Base-by-base conservation (phyloP, 1,140 invertebrate species). In the Ptiloglossa arizonensis region DNA sequence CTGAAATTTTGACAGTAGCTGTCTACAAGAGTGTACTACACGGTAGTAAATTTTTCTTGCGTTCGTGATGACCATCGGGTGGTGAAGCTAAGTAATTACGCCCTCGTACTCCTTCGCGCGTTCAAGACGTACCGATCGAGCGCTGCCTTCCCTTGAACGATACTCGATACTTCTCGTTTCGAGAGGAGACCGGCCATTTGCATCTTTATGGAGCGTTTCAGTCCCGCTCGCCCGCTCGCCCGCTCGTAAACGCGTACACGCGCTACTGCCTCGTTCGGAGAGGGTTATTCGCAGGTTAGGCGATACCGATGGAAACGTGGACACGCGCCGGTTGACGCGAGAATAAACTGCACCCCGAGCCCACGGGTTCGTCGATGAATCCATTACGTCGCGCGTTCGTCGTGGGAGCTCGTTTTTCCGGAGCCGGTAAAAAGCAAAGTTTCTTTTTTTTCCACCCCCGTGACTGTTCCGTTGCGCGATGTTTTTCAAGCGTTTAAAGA, bases 141-240 rank as follows among this genome's bases (percentile, higher is more conserved):
- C 52, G 44, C n/a, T n/a, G n/a, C 69, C n/a, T n/a, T 56, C 52
- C 27, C 46, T 22, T 60, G 67, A 70, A 81, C 67, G 68, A 44
- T 69, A 78, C 81, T 75, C 81, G 82, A 84, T 84, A 80, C 73
- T 84, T 85, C 78, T 80, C 82, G 72, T 83, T 84, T 80, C 48
- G 68, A 70, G 75, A 60, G 81, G 59, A 71, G 80, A 83, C 83
- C 81, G 78, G 62, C 57, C 64, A 80, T 85, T 85, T 85, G 83
- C 83, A 85, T 85, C 78, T 85, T 85, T 85, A 85, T 85, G 79
- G 68, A 56, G 15, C 48, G 77, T 77, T 85, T 72, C 77, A 84
- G 60, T 50, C 35, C 67, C 68, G 52, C 66, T n/a, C n/a, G n/a
- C n/a, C n/a, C n/a, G n/a, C n/a, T n/a, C 59, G 48, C 72, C 44